Base-by-base conservation (phyloP, 2,888 invertebrate genomes). In the Sicus ferrugineus region DNA sequence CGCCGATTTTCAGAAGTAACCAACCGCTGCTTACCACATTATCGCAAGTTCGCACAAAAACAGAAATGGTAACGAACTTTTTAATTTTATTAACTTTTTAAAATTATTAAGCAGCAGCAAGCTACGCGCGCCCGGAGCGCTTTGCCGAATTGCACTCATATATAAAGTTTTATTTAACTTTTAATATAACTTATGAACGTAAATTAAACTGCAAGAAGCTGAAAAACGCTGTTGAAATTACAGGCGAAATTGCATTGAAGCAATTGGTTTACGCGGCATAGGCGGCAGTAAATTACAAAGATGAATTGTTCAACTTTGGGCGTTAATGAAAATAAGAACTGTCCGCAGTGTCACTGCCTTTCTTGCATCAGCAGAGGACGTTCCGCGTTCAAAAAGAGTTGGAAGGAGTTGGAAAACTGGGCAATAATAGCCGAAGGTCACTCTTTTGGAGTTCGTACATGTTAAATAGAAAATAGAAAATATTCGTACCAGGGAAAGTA, bases 171-270 rank as follows among this genome's bases (percentile, higher is more conserved):
- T 65, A 71, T 67, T 70, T 67, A 73, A 59, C 70, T 74, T 75
- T 75, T 72, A 74, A 73, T 71, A 72, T 75, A 73, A 73, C 73
- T 74, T 73, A 73, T 76, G 72, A 73, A 73, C 73, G 73, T 71
- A 73, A 75, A 74, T 75, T 75, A 73, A 73, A 73, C 73, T 73
- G 69, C 70, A 73, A 71, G n/a, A n/a, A n/a, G n/a, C n/a, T n/a
- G n/a, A n/a, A n/a, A n/a, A 68, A 64, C 28, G 30, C 52, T 16
- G 21, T 4, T 28, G 28, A 54, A 26, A 38, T 26, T 42, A 16
- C 34, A 66, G 26, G 21, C 16, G 38, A 66, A 23, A 50, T 48
- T 30, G 46, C 21, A 26, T 48, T 16, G 19, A 48, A 30, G 19
- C 50, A 21, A 63, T n/a, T 42, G 26, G 11, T 16, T 9, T 46